Conservation (phyloP, 2,113 vertebrate species). For the Bufo bufo region DNA sequence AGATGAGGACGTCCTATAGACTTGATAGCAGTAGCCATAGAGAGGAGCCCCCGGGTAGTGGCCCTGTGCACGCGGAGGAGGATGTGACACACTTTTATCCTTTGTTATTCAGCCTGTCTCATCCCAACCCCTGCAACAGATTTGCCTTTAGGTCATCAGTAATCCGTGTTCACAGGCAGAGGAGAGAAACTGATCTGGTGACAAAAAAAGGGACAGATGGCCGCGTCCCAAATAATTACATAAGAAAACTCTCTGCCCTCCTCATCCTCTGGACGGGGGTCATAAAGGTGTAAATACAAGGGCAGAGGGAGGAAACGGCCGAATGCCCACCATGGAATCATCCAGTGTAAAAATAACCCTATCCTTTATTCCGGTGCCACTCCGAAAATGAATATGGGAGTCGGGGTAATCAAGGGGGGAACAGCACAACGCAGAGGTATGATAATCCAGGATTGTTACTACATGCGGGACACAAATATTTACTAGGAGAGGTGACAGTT, state of each 20-base stretch:
- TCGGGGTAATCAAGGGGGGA: not conserved
- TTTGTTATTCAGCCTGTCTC: conserved; percentile 36
- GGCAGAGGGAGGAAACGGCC: not conserved
- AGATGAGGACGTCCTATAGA: not conserved
- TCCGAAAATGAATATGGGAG: not conserved
- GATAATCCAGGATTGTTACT: too few relatives aligned
- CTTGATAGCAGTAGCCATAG: not conserved
- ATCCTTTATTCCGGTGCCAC: not conserved
- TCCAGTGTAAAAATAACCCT: not conserved
- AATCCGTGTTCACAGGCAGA: conserved; percentile 35
- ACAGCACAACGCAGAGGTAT: too few relatives aligned
- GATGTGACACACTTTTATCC: conserved; percentile 44
- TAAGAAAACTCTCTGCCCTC: not conserved
- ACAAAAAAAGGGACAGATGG: conserved; percentile 48
- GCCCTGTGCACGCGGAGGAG: not conserved
- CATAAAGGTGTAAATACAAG: conserved; percentile 6
- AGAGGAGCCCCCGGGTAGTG: not conserved
- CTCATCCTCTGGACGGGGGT: not conserved
- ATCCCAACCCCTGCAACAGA: conserved; percentile 42
- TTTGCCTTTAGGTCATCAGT: conserved; percentile 53
- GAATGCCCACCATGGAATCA: not conserved
- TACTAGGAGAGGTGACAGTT: too few relatives aligned
- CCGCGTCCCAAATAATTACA: conserved; percentile 8
- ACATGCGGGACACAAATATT: too few relatives aligned
- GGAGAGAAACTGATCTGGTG: conserved; percentile 33